These are phyloP conservation scores for Muscicapa adusta DNA, from an alignment of 2,113 vertebrate genomes.

Conservation along the genomic window DNA sequence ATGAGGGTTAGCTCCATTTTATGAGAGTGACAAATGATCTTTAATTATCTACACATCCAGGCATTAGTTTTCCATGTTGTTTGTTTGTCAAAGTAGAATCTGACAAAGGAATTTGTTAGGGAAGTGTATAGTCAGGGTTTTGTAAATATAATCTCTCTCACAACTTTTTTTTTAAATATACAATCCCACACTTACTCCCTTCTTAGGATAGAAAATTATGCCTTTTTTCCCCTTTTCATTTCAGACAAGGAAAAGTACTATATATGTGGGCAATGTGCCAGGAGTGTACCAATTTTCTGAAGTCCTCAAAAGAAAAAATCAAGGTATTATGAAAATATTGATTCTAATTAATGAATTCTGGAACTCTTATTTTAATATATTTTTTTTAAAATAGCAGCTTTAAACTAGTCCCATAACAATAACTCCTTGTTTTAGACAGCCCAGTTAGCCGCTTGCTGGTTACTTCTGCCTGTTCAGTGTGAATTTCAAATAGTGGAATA, in stretches of 20 bases:
- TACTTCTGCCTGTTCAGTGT: not conserved
- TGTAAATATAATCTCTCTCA: not conserved
- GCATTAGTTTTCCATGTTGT: not conserved
- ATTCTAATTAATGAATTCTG: not conserved
- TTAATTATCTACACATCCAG: not conserved
- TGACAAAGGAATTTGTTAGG: not conserved
- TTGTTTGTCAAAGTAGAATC: not conserved
- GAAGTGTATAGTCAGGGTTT: not conserved
- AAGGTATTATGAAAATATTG: not conserved
- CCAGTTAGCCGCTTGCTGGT: not conserved
- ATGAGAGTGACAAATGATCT: not conserved
- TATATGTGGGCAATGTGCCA: not conserved
- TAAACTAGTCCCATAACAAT: not conserved
- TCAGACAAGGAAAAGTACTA: not conserved
- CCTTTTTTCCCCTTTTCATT: not conserved
- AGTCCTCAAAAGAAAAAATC: not conserved
- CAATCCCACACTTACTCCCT: not conserved
- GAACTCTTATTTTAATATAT: not conserved
- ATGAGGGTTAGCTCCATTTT: not conserved
- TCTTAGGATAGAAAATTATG: not conserved
- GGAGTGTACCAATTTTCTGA: not conserved
- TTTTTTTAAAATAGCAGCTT: not conserved
- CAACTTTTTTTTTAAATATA: not conserved
- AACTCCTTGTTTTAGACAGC: not conserved
- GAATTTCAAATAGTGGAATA: not conserved